A percentile compares a stretch with the other conserved stretches of the same genome.
phyloP scores from a whole-genome alignment of 2,888 invertebrate genomes.

The Pachliopta kotzebuea region DNA sequence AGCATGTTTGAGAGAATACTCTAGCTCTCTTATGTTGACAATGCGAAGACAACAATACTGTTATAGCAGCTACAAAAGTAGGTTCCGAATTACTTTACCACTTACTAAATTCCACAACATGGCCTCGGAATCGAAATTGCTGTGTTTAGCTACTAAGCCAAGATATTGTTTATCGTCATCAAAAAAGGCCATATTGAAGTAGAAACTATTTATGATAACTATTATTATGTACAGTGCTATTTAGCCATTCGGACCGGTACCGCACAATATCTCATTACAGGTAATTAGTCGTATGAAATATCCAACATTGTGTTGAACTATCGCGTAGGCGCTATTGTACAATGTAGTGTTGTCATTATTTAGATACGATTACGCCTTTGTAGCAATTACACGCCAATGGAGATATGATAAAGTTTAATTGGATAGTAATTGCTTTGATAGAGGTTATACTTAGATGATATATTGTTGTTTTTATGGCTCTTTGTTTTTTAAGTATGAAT shows the following conservation, averaged over 20 bases:
- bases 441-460: conserved; percentile 5
- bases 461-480: conserved; percentile 4
- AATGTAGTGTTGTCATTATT: conserved; percentile 30
- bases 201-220: neutral
- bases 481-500: neutral
- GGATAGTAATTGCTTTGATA: conserved; percentile 15
- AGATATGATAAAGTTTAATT: conserved; percentile 27
- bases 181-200: neutral
- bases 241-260: conserved; percentile 50
- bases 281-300: conserved; percentile 72
- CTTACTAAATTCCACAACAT: no score
- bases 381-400: conserved; percentile 21
- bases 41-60: no score
- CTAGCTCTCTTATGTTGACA: no score
- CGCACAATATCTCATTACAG: conserved; percentile 63
- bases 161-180: neutral
- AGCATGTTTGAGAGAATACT: no score
- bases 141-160: neutral
- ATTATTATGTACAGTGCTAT: neutral
- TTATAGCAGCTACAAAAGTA: no score
- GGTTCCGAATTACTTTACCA: no score
- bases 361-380: conserved; percentile 22
- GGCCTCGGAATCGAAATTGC: no score
- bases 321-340: conserved; percentile 40
- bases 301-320: conserved; percentile 47